Base-by-base conservation (phyloP, 2,888 invertebrate genomes). In the Harpagoxenus sublaevis region DNA sequence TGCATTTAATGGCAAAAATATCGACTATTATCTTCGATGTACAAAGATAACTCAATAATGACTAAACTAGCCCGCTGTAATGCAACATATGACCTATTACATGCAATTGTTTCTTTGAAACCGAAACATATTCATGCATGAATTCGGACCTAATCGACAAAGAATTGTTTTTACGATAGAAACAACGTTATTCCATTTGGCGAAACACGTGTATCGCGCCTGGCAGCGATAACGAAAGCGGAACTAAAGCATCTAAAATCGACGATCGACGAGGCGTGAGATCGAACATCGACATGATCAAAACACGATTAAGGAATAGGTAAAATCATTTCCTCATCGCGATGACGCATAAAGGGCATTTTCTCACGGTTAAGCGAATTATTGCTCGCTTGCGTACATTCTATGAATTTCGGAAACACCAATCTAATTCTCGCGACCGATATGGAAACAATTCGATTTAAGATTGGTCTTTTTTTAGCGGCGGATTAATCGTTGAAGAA, bases 271-370 rank as follows among this genome's bases (percentile, higher is more conserved):
- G 89, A 90, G 86, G 90, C 89, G 87, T 90, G 89, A 88, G 90
- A 89, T 89, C 89, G 85, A 90, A 85, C 90, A 87, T 89, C 84
- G 85, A 84, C 81, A 75, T 87, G 90, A 89, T 89, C 89, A 81
- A 42, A 62, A 53, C 83, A 75, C 85, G 90, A 90, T 90, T 89
- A 89, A 87, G 60, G 78, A 60, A 65, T 71, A 82, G 78, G 71
- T 85, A 85, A 81, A 65, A 84, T 51, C 71, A 83, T 90, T 88
- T 85, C 68, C 75, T 45, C 63, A 66, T 53, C 28, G 55, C 70
- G 66, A 85, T 39, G 73, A 42, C 23, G 42, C 31, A 15, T 55
- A 74, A 71, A 39, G 39, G 73, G 65, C 74, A 73, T 83, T 89
- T 90, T 89, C 90, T 89, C 89, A 89, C 89, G 90, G 79, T 87